phyloP scores from a whole-genome alignment of 2,888 invertebrate genomes.

The Sinotaia quadrata region DNA sequence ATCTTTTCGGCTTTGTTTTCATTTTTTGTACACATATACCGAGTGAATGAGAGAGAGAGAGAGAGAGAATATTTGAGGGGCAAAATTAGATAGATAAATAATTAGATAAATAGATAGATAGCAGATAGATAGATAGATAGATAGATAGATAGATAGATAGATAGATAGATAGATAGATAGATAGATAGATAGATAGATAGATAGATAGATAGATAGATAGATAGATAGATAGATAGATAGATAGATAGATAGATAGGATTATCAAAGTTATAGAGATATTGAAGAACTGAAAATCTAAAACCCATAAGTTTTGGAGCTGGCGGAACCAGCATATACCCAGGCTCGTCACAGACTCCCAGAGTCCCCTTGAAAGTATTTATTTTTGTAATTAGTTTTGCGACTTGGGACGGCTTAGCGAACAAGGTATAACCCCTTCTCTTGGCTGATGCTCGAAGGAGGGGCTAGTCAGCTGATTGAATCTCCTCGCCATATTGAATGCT shows the following conservation, averaged over 20 bases:
- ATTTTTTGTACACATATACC: too few relatives aligned
- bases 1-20: too few relatives aligned
- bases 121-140: too few relatives aligned
- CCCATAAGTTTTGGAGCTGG: neutral
- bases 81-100: too few relatives aligned
- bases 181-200: neutral
- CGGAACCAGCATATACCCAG: neutral
- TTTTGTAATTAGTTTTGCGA: slow-evolving; percentile 36
- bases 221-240: neutral
- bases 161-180: too few relatives aligned
- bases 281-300: neutral
- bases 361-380: slow-evolving; percentile 26
- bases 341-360: neutral
- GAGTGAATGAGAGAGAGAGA: too few relatives aligned
- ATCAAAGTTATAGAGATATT: neutral
- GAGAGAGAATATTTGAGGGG: too few relatives aligned
- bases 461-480: slow-evolving; percentile 3
- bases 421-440: neutral
- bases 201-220: neutral
- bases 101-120: too few relatives aligned
- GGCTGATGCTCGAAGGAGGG: neutral
- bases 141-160: too few relatives aligned
- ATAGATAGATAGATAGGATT: neutral
- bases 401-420: slow-evolving; percentile 24
- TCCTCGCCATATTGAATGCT: slow-evolving; percentile 20